These are phyloP conservation scores for Bucco capensis DNA, from an alignment of 2,113 vertebrate genomes.

Conservation along the genomic window DNA sequence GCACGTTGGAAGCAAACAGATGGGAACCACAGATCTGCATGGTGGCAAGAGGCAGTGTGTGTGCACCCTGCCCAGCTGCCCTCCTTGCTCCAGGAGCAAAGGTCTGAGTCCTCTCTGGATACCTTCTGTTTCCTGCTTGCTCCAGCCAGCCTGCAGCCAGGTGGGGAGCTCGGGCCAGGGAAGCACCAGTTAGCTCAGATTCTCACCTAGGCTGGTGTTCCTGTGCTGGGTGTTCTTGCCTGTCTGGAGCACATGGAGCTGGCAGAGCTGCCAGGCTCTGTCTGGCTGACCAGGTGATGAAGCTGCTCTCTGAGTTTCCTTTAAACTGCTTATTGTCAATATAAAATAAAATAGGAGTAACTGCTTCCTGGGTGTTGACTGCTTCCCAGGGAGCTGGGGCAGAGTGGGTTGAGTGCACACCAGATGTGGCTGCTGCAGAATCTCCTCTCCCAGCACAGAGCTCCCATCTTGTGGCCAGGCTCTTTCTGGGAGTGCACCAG, in stretches of 20 bases:
- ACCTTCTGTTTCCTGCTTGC: background rate
- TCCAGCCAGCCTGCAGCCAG: background rate
- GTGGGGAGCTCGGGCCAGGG: background rate
- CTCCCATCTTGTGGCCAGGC: background rate
- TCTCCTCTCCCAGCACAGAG: background rate
- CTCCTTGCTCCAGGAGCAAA: background rate
- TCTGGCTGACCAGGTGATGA: background rate
- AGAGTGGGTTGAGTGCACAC: background rate
- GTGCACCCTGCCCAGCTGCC: background rate
- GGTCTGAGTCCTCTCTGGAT: background rate
- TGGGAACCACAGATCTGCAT: background rate
- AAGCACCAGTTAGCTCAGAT: too few relatives aligned
- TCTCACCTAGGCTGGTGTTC: background rate
- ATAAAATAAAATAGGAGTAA: background rate
- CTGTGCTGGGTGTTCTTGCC: background rate
- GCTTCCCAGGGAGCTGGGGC: background rate
- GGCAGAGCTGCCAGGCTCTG: background rate
- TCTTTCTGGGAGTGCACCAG: rapidly evolving
- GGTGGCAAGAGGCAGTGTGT: background rate
- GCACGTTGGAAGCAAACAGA: background rate
- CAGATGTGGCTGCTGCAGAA: background rate
- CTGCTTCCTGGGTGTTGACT: background rate
- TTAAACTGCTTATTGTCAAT: background rate
- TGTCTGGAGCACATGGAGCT: rapidly evolving
- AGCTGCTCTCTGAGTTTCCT: background rate